phyloP scores from a whole-genome alignment of 1,140 invertebrate species.

The Lutraria rhynchaena region DNA sequence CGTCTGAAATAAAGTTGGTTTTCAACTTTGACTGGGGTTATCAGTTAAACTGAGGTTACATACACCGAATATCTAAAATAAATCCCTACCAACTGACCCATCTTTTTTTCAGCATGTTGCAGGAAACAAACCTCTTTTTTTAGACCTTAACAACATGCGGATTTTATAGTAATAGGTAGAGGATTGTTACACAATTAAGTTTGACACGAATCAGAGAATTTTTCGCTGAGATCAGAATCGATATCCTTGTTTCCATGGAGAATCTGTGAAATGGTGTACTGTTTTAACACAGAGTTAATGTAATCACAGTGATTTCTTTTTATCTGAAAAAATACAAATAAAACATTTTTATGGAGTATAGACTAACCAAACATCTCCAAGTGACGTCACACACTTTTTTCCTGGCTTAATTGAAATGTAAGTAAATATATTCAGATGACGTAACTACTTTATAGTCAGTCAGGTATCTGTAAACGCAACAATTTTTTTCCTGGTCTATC shows the following conservation, averaged over 20 bases:
- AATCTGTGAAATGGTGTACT: conserved; percentile 18
- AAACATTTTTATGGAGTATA: background rate
- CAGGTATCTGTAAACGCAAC: no score
- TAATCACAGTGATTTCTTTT: conserved; percentile 35
- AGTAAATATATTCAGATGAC: background rate
- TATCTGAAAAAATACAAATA: conserved; percentile 30
- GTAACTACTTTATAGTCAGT: no score
- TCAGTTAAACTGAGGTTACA: no score
- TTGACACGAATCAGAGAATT: conserved; percentile 10
- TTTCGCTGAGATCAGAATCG: background rate
- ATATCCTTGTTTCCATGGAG: background rate
- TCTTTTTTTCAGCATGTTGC: no score
- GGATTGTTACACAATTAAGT: no score
- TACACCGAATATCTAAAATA: no score
- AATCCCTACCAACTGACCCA: no score
- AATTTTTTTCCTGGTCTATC: background rate
- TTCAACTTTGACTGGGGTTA: no score
- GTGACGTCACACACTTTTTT: background rate
- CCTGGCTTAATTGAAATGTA: background rate
- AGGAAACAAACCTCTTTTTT: no score
- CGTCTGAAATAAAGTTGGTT: no score
- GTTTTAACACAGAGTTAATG: background rate
- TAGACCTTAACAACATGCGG: no score
- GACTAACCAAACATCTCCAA: background rate
- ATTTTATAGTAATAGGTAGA: no score